A percentile compares a stretch with the other conserved stretches of the same genome.
phyloP scores from a whole-genome alignment of 1,140 invertebrate species.

The Eriosoma lanigerum region DNA sequence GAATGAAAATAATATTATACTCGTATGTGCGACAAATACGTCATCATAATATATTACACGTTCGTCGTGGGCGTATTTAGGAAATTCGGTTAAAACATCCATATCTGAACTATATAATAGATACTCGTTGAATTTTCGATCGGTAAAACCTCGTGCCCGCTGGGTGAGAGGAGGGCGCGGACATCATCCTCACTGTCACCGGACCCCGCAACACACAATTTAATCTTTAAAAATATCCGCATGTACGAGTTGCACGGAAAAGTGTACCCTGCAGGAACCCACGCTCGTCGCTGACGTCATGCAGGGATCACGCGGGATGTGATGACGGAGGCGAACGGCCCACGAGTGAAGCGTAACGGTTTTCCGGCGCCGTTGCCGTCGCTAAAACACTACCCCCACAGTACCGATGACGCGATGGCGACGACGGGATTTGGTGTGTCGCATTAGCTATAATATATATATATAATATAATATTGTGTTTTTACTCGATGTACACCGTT shows the following conservation, averaged over 20 bases:
- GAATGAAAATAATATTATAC: too few species aligned
- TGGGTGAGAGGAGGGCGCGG: neutral
- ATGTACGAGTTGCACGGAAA: neutral
- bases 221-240: neutral
- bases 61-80: neutral
- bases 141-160: too few species aligned
- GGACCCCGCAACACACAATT: neutral
- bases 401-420: neutral
- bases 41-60: too few species aligned
- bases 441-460: too few species aligned
- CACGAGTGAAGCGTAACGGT: conserved; percentile 6
- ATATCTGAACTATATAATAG: neutral
- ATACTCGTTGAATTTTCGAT: too few species aligned
- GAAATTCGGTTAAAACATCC: neutral
- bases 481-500: neutral
- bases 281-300: conserved; percentile 16
- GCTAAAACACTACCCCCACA: neutral
- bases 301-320: neutral
- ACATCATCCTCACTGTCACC: neutral
- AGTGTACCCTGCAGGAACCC: neutral
- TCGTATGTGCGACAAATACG: too few species aligned
- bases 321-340: conserved; percentile 10
- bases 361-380: neutral
- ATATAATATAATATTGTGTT: too few species aligned
- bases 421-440: too few species aligned